Conservation (phyloP, 2,113 vertebrate species). For the Camelus bactrianus region DNA sequence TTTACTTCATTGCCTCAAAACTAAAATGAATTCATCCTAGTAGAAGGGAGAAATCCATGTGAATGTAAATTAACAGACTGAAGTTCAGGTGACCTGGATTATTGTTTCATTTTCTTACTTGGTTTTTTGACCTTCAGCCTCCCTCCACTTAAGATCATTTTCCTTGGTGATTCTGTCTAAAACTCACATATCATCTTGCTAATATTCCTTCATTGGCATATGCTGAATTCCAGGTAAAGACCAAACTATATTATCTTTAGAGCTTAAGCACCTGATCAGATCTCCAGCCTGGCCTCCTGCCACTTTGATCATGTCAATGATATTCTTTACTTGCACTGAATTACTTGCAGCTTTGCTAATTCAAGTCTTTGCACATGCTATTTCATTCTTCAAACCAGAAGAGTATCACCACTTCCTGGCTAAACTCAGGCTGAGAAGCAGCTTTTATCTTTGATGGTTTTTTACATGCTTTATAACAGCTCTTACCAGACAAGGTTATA, state of each 20-base stretch:
- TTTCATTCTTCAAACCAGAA: background rate
- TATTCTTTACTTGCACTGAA: background rate
- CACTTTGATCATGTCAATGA: background rate
- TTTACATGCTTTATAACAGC: background rate
- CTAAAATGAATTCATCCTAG: background rate
- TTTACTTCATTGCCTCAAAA: background rate
- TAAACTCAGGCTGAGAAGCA: background rate
- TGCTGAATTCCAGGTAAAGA: background rate
- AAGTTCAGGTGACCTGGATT: background rate
- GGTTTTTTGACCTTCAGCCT: background rate
- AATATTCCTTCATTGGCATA: background rate
- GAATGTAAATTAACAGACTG: background rate
- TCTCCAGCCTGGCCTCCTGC: background rate
- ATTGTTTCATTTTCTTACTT: background rate
- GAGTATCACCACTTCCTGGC: no score
- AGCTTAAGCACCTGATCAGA: no score
- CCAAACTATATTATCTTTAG: background rate
- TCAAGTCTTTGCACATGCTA: background rate
- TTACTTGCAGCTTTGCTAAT: background rate
- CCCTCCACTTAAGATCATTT: background rate
- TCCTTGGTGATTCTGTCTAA: background rate
- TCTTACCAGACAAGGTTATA: background rate
- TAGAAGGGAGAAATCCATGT: background rate
- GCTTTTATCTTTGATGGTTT: background rate
- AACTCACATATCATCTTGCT: background rate